Base-by-base conservation (phyloP, 2,888 invertebrate genomes). In the Lacanobia oleracea region DNA sequence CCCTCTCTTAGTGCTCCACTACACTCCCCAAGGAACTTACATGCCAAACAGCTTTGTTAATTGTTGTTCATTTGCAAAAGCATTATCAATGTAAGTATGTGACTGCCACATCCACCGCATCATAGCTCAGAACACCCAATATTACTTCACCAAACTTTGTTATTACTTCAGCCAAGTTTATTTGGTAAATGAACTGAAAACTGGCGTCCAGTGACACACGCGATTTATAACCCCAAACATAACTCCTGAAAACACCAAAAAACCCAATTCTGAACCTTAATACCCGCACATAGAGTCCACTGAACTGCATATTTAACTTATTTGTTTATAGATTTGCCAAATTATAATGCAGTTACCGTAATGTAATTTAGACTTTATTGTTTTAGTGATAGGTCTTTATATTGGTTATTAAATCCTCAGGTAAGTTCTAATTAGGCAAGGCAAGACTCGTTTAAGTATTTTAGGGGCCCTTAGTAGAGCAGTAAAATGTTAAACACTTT, bases 141-240 rank as follows among this genome's bases (percentile, higher is more conserved):
- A 93, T 93, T 90, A 91, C 93, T 91, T 89, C 79, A 86, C 82
- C 83, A 88, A 94, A 94, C 93, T 94, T 93, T 91, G 90, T 92
- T 94, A 94, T 94, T 92, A 93, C 94, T 93, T 93, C 81, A 88
- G 81, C 88, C 82, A 90, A 94, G 91, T 94, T 94, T 93, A 93
- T 93, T 94, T 92, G 91, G 91, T 91, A 93, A 93, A 93, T 94
- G 93, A 94, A 93, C 92, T 91, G 93, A 88, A 91, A 93, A 91
- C 92, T 88, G 90, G 89, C 90, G 92, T 91, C 92, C 93, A 91
- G 87, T 87, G 88, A 91, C 90, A 88, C 86, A 89, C 89, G 73
- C 89, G 86, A 93, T 92, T 93, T 92, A 93, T 91, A 88, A 87
- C 89, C 85, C 82, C 75, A 80, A 84, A 81, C 80, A 82, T 83